Base-by-base conservation (phyloP, 2,888 invertebrate genomes). In the Brachylomia viminalis region DNA sequence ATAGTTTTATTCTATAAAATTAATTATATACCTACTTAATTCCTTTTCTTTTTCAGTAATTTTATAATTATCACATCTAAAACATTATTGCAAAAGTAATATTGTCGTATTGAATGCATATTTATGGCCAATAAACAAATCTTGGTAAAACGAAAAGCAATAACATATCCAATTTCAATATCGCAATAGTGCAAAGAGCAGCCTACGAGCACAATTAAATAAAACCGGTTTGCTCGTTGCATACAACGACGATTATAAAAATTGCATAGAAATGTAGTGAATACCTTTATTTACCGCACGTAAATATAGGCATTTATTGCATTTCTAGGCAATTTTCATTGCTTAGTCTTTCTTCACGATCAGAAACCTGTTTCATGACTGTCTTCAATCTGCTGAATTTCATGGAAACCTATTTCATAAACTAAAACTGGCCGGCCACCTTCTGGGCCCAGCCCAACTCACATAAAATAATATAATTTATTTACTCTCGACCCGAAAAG, bases 121-220 rank as follows among this genome's bases (percentile, higher is more conserved):
- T 49, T 85, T 66, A 78, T 30, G 27, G 42, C 10, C 42, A 47
- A 61, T 65, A 72, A 75, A 66, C 62, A 74, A 71, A 78, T 61
- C 70, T 61, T 66, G 8, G 42, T 72, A 67, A 61, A 45, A 66
- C 79, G 33, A 62, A 75, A 66, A 77, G 80, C 68, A 62, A 79
- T 75, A 80, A 86, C 45, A 80, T 79, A 76, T 74, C 30, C 74
- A 62, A 64, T 79, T 86, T 65, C 68, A 56, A 72, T 79, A 75
- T 75, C 56, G 84, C 86, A 85, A 85, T 79, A 84, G 76, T 75
- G 82, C 82, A 86, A 72, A 80, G 75, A 79, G 68, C 75, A 79
- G 33, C 56, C 49, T 66, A 58, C 62, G 15, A 75, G n/a, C 42
- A 74, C 65, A 62, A 80, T 70, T 80, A 74, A 70, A 72, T 73